Evolutionary conservation across 1,140 invertebrate genomes (phyloP).

Genomic region (Aplysia californica): DNA sequence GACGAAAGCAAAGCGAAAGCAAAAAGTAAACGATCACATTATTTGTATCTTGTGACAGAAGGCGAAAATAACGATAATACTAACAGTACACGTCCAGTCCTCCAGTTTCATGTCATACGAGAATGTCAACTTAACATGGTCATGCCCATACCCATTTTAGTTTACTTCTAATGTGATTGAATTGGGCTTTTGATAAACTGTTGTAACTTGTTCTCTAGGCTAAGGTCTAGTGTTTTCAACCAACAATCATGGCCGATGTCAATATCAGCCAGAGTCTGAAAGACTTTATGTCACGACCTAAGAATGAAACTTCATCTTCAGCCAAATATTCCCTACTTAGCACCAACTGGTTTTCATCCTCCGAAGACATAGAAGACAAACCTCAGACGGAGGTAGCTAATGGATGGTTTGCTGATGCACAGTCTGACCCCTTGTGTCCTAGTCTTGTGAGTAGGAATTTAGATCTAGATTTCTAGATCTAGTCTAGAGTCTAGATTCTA

Average conservation of each 20-base stretch:
- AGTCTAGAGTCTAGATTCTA: neutral
- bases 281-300: constrained; percentile 49
- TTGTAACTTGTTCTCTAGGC: no score
- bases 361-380: constrained; percentile 31
- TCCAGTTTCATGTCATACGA: no score
- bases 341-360: constrained; percentile 44
- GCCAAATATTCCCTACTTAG: constrained; percentile 29
- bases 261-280: constrained; percentile 45
- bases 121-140: no score
- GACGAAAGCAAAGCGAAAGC: no score
- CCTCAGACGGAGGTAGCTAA: constrained; percentile 46
- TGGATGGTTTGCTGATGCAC: constrained; percentile 61
- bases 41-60: no score
- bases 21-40: no score
- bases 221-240: no score
- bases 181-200: no score
- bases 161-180: no score
- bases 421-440: constrained; percentile 57
- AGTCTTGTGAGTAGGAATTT: constrained; percentile 50
- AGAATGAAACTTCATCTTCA: constrained; percentile 15
- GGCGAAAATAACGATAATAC: no score
- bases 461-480: neutral
- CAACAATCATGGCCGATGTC: constrained; percentile 51
- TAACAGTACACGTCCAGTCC: no score
- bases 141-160: no score